These are phyloP conservation scores for Morus bassanus DNA, from an alignment of 2,797 vertebrate genomes.

Conservation along the genomic window DNA sequence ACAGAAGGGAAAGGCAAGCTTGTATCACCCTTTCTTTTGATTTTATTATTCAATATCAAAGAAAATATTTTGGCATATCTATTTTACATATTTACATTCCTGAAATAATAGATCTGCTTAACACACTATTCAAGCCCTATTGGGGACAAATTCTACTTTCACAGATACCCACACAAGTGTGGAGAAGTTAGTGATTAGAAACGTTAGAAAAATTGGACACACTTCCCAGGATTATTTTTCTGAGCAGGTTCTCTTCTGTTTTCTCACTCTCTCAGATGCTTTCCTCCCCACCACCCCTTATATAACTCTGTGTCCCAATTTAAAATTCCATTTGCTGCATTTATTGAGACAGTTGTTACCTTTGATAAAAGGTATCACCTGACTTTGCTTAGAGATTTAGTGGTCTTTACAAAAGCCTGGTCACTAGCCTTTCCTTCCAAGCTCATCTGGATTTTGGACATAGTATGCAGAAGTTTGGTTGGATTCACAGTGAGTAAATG, in stretches of 20 bases:
- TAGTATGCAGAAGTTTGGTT: background rate
- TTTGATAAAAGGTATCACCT: background rate
- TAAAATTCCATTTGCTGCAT: slow-evolving; percentile 8
- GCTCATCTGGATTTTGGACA: background rate
- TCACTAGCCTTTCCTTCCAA: background rate
- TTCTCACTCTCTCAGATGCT: background rate
- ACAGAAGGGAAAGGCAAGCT: background rate
- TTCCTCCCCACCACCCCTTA: background rate
- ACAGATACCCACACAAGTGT: background rate
- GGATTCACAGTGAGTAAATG: background rate
- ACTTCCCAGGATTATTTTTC: slow-evolving; percentile 41
- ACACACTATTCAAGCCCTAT: background rate
- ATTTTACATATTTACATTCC: slow-evolving; percentile 25
- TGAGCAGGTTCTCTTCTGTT: slow-evolving; percentile 17
- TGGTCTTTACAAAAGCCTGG: background rate
- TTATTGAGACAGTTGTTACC: background rate
- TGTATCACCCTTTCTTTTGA: background rate
- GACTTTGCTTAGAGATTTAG: background rate
- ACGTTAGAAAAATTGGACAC: slow-evolving; percentile 57
- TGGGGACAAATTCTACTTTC: slow-evolving; percentile 27
- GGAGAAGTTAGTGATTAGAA: slow-evolving; percentile 43
- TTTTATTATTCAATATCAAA: slow-evolving; percentile 58
- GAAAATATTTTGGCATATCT: slow-evolving; percentile 45
- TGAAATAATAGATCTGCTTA: slow-evolving; percentile 42
- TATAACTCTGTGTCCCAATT: background rate